These are phyloP conservation scores for Phylloscopus collybita DNA, from an alignment of 2,797 vertebrate species.

Conservation along the genomic window DNA sequence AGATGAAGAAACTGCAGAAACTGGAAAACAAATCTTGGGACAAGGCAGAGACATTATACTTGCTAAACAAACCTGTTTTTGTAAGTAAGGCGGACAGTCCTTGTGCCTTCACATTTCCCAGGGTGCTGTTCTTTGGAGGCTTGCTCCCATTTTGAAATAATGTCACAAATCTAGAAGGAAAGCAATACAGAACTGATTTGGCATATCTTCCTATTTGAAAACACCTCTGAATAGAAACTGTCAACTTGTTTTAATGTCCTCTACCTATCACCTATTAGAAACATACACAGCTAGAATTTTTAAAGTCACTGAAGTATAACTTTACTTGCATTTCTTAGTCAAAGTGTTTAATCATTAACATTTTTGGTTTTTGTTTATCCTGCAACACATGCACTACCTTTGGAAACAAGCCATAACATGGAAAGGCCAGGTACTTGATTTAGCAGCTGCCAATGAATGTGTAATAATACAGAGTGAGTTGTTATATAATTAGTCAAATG, in stretches of 20 bases:
- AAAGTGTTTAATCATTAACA: constrained; percentile 24
- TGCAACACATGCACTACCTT: constrained; percentile 1
- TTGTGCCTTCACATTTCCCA: constrained; percentile 92
- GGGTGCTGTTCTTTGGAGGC: constrained; percentile 93
- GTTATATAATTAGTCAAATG: background rate
- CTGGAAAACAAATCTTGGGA: background rate
- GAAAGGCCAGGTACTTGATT: constrained; percentile 17
- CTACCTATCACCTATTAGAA: background rate
- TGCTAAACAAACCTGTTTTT: constrained; percentile 88
- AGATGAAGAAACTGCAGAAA: background rate
- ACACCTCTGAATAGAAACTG: background rate
- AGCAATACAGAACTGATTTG: background rate
- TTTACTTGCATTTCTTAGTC: background rate
- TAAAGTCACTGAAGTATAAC: background rate
- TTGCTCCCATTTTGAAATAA: constrained; percentile 98
- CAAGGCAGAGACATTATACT: background rate
- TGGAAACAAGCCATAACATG: background rate
- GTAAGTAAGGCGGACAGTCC: constrained; percentile 93
- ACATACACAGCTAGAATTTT: background rate
- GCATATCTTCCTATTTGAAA: background rate
- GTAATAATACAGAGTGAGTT: background rate
- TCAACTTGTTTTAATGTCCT: background rate
- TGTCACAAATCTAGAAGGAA: constrained; percentile 91
- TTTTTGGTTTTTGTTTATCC: background rate
- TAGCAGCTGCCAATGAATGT: background rate